phyloP scores from a whole-genome alignment of 2,888 invertebrate species.

The Sepiola atlantica region DNA sequence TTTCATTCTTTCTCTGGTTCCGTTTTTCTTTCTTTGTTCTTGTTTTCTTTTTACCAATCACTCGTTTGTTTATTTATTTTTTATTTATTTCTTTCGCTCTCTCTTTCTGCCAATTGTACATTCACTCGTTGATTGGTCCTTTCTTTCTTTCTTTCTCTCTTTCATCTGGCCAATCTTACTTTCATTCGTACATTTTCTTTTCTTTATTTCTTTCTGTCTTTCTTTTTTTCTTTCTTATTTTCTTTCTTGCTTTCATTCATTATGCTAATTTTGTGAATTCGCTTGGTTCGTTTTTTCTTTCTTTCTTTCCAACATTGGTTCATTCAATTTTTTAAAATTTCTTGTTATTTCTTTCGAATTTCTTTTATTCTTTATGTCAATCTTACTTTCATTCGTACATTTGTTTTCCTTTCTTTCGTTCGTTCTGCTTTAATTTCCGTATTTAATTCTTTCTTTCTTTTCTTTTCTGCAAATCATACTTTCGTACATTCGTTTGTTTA shows the following conservation, averaged over 20 bases:
- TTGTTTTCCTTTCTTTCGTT: too few species aligned
- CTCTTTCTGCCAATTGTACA: neutral
- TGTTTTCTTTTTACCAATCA: neutral
- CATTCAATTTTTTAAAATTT: neutral
- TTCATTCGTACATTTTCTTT: neutral
- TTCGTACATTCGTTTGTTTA: neutral
- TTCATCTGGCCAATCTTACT: neutral
- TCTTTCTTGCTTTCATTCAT: too few species aligned
- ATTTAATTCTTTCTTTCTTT: neutral
- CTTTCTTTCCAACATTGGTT: too few species aligned
- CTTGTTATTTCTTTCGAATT: neutral
- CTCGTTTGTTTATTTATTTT: neutral
- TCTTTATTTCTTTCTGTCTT: neutral
- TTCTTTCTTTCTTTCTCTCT: neutral
- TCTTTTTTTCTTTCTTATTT: neutral
- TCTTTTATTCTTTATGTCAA: too few species aligned
- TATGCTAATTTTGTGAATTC: too few species aligned
- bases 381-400: too few species aligned
- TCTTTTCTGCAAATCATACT: neutral
- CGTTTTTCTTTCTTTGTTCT: neutral
- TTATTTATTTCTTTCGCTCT: neutral
- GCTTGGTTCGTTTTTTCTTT: too few species aligned
- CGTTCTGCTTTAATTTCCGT: neutral
- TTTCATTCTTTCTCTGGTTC: neutral
- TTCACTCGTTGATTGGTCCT: neutral